Evolutionary conservation across 2,113 vertebrate genomes (phyloP), one percentile per base, ranked within the genome.

Genomic region (Nematolebias whitei): DNA sequence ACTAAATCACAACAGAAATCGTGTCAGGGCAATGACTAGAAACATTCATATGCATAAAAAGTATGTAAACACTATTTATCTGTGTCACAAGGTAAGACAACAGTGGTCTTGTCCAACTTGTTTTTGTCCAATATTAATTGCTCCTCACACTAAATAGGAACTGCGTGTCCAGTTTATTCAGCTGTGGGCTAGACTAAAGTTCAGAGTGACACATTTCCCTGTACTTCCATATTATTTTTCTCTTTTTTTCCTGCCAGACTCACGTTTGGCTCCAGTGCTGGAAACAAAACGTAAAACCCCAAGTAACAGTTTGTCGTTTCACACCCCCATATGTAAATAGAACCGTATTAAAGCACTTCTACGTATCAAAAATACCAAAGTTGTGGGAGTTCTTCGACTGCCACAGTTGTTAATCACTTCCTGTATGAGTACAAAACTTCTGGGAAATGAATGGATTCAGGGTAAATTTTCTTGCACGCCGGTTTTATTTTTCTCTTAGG

Each of bases 401-500:
- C 83, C 43, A 82, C 11, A 39, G 43, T 32, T 68, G 87, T 92
- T 88, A 88, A 87, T 93, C 90, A 92, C 81, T 83, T 92, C 87
- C 88, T 88, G 63, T 69, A 63, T 66, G 22, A 15, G 47, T 57
- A 67, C 35, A 63, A 74, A 63, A 60, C 83, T 88, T 91, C 78
- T 86, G 80, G 91, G 85, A 92, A 93, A 84, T 53, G 23, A 43
- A 41, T 51, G 41, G 73, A 63, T 75, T 68, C 47, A 63, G 65
- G 22, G 68, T 66, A 74, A 79, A 65, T 39, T 67, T 45, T 51
- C 26, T 80, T 61, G 76, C 44, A 70, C 32, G 15, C 59, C 80
- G 68, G 71, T 79, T 78, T 80, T 79, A 20, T 38, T 19, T 18
- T 32, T 18, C 22, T 15, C 16, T 74, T 75, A 47, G 18, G 23